Conservation (phyloP, 2,113 vertebrate genomes). For the Athene noctua region DNA sequence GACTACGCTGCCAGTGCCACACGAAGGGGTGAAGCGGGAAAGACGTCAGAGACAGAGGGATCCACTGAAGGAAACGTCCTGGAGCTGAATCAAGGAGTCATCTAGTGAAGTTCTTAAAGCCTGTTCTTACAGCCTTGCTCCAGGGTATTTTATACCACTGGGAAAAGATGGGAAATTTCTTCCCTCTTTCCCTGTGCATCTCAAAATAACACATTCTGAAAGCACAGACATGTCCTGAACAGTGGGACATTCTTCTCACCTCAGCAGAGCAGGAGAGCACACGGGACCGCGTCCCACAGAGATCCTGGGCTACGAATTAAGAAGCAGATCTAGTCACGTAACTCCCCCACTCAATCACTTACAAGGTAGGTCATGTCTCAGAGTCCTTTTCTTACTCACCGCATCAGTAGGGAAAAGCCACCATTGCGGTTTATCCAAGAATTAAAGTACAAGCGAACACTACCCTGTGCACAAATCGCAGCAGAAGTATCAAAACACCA, state of each 20-base stretch:
- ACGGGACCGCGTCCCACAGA: fast-evolving
- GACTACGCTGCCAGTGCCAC: background rate
- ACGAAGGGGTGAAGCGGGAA: background rate
- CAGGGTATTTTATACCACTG: fast-evolving
- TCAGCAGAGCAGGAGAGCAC: no score
- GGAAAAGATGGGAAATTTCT: background rate
- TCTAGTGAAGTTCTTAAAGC: fast-evolving
- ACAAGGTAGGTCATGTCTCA: fast-evolving
- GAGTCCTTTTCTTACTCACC: background rate
- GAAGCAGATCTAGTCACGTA: background rate
- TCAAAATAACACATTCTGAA: background rate
- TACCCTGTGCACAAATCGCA: fast-evolving
- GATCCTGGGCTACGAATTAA: background rate
- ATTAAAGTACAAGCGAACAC: fast-evolving
- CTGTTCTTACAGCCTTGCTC: background rate
- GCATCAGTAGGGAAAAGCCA: background rate
- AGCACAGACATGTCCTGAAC: fast-evolving
- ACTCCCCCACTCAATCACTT: no score
- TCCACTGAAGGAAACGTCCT: fast-evolving
- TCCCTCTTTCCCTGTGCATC: background rate
- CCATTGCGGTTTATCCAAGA: background rate
- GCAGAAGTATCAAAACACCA: fast-evolving
- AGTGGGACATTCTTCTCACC: fast-evolving
- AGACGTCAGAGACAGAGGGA: background rate
- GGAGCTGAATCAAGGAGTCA: background rate